Evolutionary conservation across 1,140 invertebrate species (phyloP), one percentile per base, ranked within the genome.

Genomic region (Dolichoris vasculosae): DNA sequence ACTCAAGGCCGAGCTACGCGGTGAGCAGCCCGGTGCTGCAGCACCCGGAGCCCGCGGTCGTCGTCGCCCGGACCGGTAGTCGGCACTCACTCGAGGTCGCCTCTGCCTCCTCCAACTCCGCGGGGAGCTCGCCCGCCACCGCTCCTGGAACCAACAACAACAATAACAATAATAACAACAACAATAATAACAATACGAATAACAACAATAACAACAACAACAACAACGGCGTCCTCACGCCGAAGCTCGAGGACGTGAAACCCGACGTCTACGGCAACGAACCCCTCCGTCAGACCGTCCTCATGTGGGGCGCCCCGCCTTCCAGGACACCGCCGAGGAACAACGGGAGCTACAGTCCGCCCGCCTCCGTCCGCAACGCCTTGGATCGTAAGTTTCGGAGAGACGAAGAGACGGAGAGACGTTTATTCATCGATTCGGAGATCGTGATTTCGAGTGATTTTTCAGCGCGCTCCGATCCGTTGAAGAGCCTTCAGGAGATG

Each of bases 261-360:
- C 91, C 94, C 0, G 95, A 95, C 38, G 91, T 92, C 0, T 92
- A 94, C 87, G 91, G 91, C 17, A 91, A 90, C 63, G 95, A 96
- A 81, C 93, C 94, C 40, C 95, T 96, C 0, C 93, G 97, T 35
- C 97, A 98, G 92, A 98, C 97, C 1, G 97, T 98, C 30, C 94
- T 98, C 6, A 97, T 97, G 97, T 97, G 97, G 97, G 97, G 97
- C 3, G 91, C 89, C 90, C 95, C 88, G 88, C 95, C 88, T 64
- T 23, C 84, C 9, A 88, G 92, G 73, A 93, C 92, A 81, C 91
- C 92, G 63, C 90, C 93, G 69, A 90, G 91, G 77, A 91, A 91
- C 86, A 92, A 92, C 88, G 91, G 93, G 11, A 93, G 92, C 80
- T 94, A 93, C 76, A 92, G 94, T 77, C 93, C 93, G 32, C 91